phyloP scores from a whole-genome alignment of 2,113 vertebrate genomes.

The Daboia siamensis region DNA sequence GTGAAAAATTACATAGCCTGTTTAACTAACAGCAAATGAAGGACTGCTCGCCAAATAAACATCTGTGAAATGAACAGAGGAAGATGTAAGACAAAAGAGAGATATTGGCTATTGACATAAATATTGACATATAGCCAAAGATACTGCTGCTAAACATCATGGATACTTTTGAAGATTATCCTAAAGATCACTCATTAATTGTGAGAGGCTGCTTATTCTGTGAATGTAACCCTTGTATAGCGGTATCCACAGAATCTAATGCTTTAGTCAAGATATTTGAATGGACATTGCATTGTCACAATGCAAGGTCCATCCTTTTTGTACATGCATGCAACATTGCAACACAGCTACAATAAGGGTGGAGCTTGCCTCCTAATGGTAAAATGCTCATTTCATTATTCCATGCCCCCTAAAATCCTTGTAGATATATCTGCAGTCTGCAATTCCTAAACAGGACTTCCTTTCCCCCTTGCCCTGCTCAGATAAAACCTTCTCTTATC shows the following conservation, averaged over 20 bases:
- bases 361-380: neutral
- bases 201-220: neutral
- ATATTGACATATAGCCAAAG: neutral
- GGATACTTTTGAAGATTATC: neutral
- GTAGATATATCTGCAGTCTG: neutral
- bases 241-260: neutral
- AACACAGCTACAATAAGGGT: neutral
- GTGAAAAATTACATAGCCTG: neutral
- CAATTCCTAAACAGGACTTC: neutral
- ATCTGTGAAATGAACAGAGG: neutral
- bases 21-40: neutral
- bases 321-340: neutral
- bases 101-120: neutral
- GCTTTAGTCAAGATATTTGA: neutral
- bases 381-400: neutral
- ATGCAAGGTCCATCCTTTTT: neutral
- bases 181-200: neutral
- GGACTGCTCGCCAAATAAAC: neutral
- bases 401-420: neutral
- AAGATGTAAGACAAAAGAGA: neutral
- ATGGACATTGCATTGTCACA: neutral
- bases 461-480: neutral
- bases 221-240: neutral
- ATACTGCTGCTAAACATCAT: neutral
- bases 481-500: neutral